Conservation (phyloP, 2,113 vertebrate species). For the Oriolus oriolus region DNA sequence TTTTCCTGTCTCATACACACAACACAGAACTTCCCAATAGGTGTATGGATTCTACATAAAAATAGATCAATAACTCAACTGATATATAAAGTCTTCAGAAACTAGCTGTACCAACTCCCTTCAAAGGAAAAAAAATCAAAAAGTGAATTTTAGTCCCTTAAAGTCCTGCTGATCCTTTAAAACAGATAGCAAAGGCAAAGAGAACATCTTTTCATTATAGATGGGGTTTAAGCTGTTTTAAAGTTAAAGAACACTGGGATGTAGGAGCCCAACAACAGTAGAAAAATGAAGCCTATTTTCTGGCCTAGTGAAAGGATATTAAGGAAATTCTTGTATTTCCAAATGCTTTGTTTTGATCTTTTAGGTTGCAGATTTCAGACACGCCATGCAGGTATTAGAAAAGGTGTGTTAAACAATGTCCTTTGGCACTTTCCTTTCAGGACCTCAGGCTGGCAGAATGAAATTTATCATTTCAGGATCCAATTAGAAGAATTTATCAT, state of each 20-base stretch:
- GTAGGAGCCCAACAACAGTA: slow-evolving; percentile 19
- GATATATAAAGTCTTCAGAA: slow-evolving; percentile 36
- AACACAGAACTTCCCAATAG: background rate
- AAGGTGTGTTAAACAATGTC: background rate
- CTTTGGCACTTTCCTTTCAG: background rate
- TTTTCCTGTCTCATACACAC: background rate
- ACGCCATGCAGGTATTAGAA: background rate
- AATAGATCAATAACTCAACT: slow-evolving; percentile 55
- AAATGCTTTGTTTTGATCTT: slow-evolving; percentile 38
- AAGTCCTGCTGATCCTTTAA: slow-evolving; percentile 58
- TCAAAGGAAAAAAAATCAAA: slow-evolving; percentile 53
- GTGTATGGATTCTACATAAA: slow-evolving; percentile 28
- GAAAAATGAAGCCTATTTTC: slow-evolving; percentile 42
- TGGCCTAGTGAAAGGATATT: slow-evolving; percentile 4
- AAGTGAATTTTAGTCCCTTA: slow-evolving; percentile 38
- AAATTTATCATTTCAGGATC: background rate
- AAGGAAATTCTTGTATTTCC: slow-evolving; percentile 29
- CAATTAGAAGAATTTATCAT: slow-evolving; percentile 20
- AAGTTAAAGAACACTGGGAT: slow-evolving; percentile 38
- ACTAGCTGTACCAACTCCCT: slow-evolving; percentile 25
- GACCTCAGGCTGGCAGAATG: background rate
- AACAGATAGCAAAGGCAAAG: slow-evolving; percentile 26
- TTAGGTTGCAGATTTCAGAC: slow-evolving; percentile 3
- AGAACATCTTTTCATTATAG: slow-evolving; percentile 54
- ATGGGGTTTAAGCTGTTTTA: slow-evolving; percentile 2